Evolutionary conservation across 1,140 invertebrate species (phyloP), one percentile per base, ranked within the genome.

Genomic region (Sogatella furcifera): DNA sequence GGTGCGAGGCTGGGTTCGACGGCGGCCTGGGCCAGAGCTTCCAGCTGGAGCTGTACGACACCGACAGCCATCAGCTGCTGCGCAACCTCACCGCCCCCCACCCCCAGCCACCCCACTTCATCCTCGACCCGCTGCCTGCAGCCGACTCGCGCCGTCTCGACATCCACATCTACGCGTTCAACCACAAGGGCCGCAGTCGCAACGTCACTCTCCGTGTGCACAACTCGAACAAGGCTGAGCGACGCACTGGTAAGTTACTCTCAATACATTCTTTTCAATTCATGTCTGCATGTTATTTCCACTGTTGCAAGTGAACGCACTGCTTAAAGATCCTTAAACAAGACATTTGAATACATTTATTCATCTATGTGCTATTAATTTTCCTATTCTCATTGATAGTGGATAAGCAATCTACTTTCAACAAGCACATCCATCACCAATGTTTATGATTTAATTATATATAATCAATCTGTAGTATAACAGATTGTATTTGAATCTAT

Each of bases 191-290:
- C 41, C 76, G 78, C 55, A 88, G 85, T 69, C 77, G 81, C 24
- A 78, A 80, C 54, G 80, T 81, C 0, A 77, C 80, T n/a, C 71
- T 84, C 52, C 81, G 83, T 65, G 83, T 85, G 15, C 84, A 81
- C 62, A 90, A 86, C 1, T 73, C 89, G 5, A 89, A 87, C 70
- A 80, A 84, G 61, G 86, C 88, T n/a, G 86, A 89, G 69, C 87
- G 85, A 72, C 82, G 86, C 66, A 88, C 84, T 69, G 84, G 86
- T 85, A 19, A 59, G 34, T 38, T 10, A 28, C 24, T 6, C 24
- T 28, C 6, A 28, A 28, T 28, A 28, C 2, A 28, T 28, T 4
- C 24, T 28, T 28, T 28, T n/a, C n/a, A n/a, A n/a, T n/a, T n/a
- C n/a, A n/a, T n/a, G n/a, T n/a, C n/a, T n/a, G n/a, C n/a, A n/a